Percentiles rank a stretch among this genome's conserved stretches.
Conservation (phyloP, 2,888 invertebrate species). For the Temnothorax unifasciatus region DNA sequence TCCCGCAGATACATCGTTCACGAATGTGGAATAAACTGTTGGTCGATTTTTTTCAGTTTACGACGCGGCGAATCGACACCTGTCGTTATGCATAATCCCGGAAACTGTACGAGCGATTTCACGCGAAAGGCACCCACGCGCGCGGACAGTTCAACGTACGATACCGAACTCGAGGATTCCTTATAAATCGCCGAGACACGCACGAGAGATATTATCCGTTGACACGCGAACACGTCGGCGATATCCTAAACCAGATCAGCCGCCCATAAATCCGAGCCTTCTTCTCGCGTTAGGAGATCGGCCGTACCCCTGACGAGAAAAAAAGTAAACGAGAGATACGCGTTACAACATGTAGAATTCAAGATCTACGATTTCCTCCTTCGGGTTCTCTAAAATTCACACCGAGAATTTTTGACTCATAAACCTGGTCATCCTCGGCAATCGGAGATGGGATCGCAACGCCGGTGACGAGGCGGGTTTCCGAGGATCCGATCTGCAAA, state of each 20-base stretch:
- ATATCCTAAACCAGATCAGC: conserved; percentile 64
- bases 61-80: neutral
- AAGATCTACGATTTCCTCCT: conserved; percentile 80
- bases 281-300: conserved; percentile 51
- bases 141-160: conserved; percentile 38
- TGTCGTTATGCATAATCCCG: conserved; percentile 21
- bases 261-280: conserved; percentile 58
- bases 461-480: conserved; percentile 48
- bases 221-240: conserved; percentile 61
- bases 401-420: conserved; percentile 76
- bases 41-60: conserved; percentile 15
- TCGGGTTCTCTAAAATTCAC: conserved; percentile 75
- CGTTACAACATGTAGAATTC: conserved; percentile 53
- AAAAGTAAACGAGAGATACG: conserved; percentile 59
- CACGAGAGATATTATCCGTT: conserved; percentile 61
- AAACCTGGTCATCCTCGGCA: conserved; percentile 75
- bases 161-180: conserved; percentile 36
- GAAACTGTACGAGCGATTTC: conserved; percentile 23
- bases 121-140: conserved; percentile 30
- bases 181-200: conserved; percentile 51
- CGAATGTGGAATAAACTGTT: conserved; percentile 35
- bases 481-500: conserved; percentile 63
- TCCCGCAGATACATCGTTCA: conserved; percentile 24
- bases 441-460: conserved; percentile 65
- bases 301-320: conserved; percentile 46